A percentile compares a stretch with the other conserved stretches of the same genome.
These are phyloP conservation scores for Tinea pellionella DNA, from an alignment of 2,888 invertebrate genomes.

Conservation along the genomic window DNA sequence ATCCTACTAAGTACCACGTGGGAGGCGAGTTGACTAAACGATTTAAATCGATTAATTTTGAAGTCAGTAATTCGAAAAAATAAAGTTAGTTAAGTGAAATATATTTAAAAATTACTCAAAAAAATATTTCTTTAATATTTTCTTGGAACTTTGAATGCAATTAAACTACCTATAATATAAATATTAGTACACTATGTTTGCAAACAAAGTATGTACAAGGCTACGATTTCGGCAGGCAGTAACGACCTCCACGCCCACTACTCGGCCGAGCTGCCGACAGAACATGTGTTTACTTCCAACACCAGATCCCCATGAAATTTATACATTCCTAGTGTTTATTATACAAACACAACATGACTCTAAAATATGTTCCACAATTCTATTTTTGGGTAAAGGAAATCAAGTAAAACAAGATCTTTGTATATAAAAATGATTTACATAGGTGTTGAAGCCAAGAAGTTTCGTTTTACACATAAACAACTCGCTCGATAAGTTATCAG, in stretches of 20 bases:
- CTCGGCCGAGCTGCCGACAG: conserved; percentile 18
- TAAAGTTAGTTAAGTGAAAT: too few relatives aligned
- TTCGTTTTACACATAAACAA: neutral
- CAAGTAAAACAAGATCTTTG: neutral
- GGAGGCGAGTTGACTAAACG: neutral
- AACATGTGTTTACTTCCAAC: conserved; percentile 44
- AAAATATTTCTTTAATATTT: too few relatives aligned
- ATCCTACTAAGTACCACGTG: neutral
- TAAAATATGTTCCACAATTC: conserved; percentile 5
- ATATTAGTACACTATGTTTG: neutral
- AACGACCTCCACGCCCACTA: conserved; percentile 49
- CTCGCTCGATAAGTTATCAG: neutral
- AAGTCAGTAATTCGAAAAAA: neutral
- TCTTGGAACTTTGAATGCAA: too few relatives aligned
- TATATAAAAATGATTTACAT: neutral
- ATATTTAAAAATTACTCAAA: too few relatives aligned
- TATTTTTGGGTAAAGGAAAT: neutral
- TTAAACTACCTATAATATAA: too few relatives aligned
- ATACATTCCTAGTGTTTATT: conserved; percentile 8
- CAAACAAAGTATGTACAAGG: conserved; percentile 7
- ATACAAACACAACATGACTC: conserved; percentile 6
- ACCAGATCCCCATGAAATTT: conserved; percentile 8
- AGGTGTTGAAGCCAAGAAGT: neutral
- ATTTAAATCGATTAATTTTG: neutral
- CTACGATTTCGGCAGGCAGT: conserved; percentile 18